Percentiles rank a stretch among this genome's conserved stretches.
Conservation (phyloP, 2,113 vertebrate genomes). For the Tricholaema leucomelas region DNA sequence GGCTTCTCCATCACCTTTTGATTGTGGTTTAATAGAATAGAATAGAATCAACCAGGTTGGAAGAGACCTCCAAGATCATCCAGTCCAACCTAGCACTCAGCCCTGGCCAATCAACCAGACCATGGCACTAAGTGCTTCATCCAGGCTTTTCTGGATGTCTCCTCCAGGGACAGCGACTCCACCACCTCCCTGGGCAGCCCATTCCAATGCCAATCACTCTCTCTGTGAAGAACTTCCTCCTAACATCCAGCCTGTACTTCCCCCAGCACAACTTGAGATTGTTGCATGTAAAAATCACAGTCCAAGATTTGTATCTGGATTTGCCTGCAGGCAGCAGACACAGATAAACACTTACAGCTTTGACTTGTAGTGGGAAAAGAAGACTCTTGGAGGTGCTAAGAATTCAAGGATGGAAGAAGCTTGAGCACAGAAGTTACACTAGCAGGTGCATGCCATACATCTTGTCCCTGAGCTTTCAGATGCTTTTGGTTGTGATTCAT, state of each 20-base stretch:
- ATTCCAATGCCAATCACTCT: no score
- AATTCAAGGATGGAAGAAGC: background rate
- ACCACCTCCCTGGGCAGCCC: no score
- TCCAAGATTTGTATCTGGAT: background rate
- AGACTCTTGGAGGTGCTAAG: background rate
- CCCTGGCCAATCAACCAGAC: no score
- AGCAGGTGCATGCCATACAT: background rate
- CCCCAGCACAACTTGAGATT: no score
- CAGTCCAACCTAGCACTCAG: no score
- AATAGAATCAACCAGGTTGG: no score
- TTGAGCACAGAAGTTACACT: background rate
- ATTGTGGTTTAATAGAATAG: background rate
- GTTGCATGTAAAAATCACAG: background rate
- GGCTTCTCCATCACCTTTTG: background rate
- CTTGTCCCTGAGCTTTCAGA: background rate
- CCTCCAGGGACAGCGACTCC: no score
- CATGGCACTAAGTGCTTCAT: no score
- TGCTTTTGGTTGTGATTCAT: background rate
- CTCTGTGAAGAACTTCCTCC: no score
- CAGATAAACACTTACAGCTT: background rate
- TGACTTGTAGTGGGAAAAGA: background rate
- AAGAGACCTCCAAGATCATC: no score
- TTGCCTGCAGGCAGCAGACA: background rate
- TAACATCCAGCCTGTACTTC: no score
- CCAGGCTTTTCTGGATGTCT: no score